Evolutionary conservation across 2,888 invertebrate species (phyloP), one percentile per base, ranked within the genome.

Genomic region (Polydrusus tereticollis): DNA sequence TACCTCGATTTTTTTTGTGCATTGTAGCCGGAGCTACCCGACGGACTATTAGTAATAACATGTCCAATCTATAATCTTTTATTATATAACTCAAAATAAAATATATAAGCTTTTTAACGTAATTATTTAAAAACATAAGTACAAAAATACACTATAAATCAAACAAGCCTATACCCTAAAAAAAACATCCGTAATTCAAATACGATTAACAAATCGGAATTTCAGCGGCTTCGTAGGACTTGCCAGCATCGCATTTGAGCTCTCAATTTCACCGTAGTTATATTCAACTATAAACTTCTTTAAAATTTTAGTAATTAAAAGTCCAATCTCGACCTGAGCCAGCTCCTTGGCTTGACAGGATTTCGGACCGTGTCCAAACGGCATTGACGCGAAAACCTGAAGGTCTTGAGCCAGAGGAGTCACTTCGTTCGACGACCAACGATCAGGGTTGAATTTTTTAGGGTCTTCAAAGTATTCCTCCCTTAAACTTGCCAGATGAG

Each of bases 401-500:
- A 74, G 70, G 2, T 77, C 78, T 33, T 76, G 69, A 26, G 77
- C 78, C 43, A 78, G 71, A 7, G 74, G 75, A 36, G 73, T 74
- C 4, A 74, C 23, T 74, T 87, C 87, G 0, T 80, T 63, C 14
- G 82, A 83, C 14, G 90, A 78, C 92, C 92, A 92, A 69, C 92
- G 86, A 76, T 91, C 91, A 0, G 92, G 91, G 73, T 85, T 84
- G 77, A 90, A 92, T 69, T 87, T 88, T 0, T 84, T 78, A 0
- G 91, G 89, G 75, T 91, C 90, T 23, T 91, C 91, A 76, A 89
- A 92, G 80, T 91, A 89, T 75, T 89, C 89, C 75, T 92, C 91
- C 64, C 89, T 87, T 66, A 88, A 80, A 14, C 89, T 88, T 0
- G 90, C 86, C 55, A 91, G 87, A 83, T 90, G 88, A 50, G 89